Evolutionary conservation across 2,113 vertebrate genomes (phyloP), one percentile per base, ranked within the genome.

Genomic region (Numenius arquata): DNA sequence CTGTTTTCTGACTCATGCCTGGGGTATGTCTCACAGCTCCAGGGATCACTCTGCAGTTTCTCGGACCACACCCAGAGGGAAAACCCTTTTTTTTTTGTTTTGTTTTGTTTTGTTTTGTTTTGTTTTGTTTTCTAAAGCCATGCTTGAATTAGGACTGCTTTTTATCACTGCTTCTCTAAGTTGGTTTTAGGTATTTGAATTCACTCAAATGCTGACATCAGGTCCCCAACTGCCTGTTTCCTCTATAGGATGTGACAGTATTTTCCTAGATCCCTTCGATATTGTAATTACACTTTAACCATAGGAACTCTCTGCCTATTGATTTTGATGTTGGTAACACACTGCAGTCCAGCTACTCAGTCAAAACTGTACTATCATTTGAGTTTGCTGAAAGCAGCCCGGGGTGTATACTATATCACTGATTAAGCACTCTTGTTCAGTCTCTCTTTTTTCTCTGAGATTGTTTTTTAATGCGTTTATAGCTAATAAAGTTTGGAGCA

Each of bases 1-100:
- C 65, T 78, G 67, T 62, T 94, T 88, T 80, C 89, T 97, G 97
- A 96, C 90, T 98, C 97, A 97, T 45, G 85, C 7, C 1, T 88
- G 72, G 80, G 75, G 29, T 96, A 85, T 75, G 89, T 68, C 43
- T 92, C 52, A 61, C 70, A 95, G 63, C 87, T 90, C 86, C 25
- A 40, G 70, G 87, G 89, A 97, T 90, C 90, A 94, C 88, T 88
- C 91, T 86, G 90, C 79, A 56, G 21, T 43, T 95, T 95, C 74
- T 72, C 63, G 68, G 50, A 94, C 92, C 96, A 96, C 87, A 86
- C 97, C 96, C 95, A 92, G 72, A 96, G 47, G 79, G 91, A 96
- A 94, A 90, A 61, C 7, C 9, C 19, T 56, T 66, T 55, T 48
- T 17, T 15, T 30, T 77, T 74, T 67, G 62, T 56, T 19, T 26